Evolutionary conservation across 2,113 vertebrate species (phyloP).

Genomic region (Myanophis thanlyinensis): DNA sequence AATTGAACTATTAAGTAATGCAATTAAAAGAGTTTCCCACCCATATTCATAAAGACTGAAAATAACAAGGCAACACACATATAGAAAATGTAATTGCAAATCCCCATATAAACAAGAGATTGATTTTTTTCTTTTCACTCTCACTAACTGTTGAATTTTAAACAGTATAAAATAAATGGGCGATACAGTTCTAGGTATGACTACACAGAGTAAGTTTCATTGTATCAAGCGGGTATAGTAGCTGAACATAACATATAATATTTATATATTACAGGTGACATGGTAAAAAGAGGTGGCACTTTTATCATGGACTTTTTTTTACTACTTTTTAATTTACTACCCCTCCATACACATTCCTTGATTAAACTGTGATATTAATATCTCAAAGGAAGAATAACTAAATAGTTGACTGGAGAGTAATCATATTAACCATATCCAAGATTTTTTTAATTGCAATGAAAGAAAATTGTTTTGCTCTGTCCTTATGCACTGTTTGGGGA

Average conservation of each 20-base stretch:
- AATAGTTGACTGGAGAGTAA: background rate
- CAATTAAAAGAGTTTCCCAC: slow-evolving; percentile 26
- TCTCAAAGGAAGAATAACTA: background rate
- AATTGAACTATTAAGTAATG: slow-evolving; percentile 45
- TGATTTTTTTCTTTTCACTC: slow-evolving; percentile 30
- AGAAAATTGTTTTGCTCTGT: background rate
- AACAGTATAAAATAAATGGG: background rate
- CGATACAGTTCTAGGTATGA: background rate
- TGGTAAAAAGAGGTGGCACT: background rate
- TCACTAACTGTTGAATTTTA: background rate
- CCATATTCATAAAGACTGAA: slow-evolving; percentile 48
- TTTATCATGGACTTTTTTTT: background rate
- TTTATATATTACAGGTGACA: background rate
- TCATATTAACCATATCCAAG: background rate
- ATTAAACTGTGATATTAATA: background rate
- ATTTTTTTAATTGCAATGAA: background rate
- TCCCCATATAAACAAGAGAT: slow-evolving; percentile 34
- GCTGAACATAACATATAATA: background rate
- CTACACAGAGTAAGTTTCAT: background rate
- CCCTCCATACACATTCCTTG: background rate
- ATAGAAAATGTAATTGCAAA: slow-evolving; percentile 43
- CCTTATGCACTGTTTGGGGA: background rate
- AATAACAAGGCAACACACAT: slow-evolving; percentile 42
- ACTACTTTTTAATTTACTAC: no score
- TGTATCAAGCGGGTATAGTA: background rate